These are phyloP conservation scores for Diabrotica undecimpunctata DNA, from an alignment of 1,140 invertebrate genomes.

Conservation along the genomic window DNA sequence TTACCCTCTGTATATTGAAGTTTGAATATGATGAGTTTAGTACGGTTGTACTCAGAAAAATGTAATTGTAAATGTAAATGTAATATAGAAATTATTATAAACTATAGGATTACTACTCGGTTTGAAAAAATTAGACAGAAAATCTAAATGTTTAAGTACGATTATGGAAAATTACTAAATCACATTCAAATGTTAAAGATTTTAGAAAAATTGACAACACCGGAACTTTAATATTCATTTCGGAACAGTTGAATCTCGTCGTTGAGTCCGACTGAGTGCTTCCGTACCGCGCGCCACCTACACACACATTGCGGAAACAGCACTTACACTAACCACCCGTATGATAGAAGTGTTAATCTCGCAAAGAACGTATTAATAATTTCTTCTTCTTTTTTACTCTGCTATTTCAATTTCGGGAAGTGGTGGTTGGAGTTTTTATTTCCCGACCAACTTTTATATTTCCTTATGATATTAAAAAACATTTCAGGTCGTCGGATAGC, in stretches of 20 bases:
- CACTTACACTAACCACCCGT: slow-evolving; percentile 41
- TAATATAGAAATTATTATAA: no score
- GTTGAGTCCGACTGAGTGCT: slow-evolving; percentile 3
- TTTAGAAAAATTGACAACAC: slow-evolving; percentile 33
- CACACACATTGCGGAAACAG: slow-evolving; percentile 43
- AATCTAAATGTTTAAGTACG: no score
- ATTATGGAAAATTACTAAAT: no score
- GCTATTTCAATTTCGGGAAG: slow-evolving; percentile 1
- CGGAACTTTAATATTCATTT: slow-evolving; percentile 11
- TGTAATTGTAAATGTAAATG: no score
- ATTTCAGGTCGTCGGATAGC: neutral
- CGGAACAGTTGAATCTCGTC: slow-evolving; percentile 36
- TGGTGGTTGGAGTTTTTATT: neutral
- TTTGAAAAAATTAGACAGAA: no score
- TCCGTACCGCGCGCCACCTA: slow-evolving; percentile 19
- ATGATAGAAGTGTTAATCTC: slow-evolving; percentile 23
- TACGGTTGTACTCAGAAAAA: no score
- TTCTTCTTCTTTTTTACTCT: slow-evolving; percentile 5
- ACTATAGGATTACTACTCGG: no score
- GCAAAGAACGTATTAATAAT: slow-evolving; percentile 15
- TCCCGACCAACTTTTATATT: neutral
- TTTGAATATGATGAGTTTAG: no score
- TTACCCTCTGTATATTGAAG: no score
- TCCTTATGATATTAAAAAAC: slow-evolving; percentile 3
- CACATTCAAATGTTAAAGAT: no score